Conservation (phyloP, 2,888 invertebrate species). For the Therioaphis trifolii region DNA sequence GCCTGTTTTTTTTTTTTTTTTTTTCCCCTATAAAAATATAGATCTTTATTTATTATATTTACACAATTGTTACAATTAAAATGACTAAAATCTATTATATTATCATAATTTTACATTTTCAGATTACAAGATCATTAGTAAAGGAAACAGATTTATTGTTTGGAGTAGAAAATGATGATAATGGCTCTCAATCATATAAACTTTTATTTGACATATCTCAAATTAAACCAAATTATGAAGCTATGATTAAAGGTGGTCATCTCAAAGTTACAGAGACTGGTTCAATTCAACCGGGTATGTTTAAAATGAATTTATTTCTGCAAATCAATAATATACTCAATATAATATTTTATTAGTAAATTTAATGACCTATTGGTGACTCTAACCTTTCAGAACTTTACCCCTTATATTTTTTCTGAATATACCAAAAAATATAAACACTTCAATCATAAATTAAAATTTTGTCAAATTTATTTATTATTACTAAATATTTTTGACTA, state of each 20-base stretch:
- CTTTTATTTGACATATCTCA: slow-evolving; percentile 80
- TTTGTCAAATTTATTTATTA: no score
- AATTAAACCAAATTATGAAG: slow-evolving; percentile 90
- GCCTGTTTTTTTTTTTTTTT: no score
- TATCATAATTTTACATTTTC: slow-evolving; percentile 64
- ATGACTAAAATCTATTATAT: not conserved
- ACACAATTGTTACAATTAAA: no score
- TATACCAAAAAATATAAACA: no score
- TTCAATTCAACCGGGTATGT: slow-evolving; percentile 78
- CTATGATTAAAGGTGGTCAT: slow-evolving; percentile 86
- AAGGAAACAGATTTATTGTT: slow-evolving; percentile 86
- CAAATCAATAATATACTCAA: no score
- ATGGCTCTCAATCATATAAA: slow-evolving; percentile 83
- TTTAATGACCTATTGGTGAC: no score
- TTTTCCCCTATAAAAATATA: not conserved
- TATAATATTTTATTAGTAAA: no score
- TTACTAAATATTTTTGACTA: no score
- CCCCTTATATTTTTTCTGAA: no score
- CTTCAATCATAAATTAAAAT: no score
- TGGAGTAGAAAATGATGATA: slow-evolving; percentile 62
- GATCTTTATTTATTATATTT: not conserved
- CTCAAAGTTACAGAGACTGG: slow-evolving; percentile 87
- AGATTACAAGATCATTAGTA: slow-evolving; percentile 79
- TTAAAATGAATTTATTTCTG: not conserved
- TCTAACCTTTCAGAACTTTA: no score